Evolutionary conservation across 2,888 invertebrate genomes (phyloP).

Genomic region (Silvanus unidentatus): DNA sequence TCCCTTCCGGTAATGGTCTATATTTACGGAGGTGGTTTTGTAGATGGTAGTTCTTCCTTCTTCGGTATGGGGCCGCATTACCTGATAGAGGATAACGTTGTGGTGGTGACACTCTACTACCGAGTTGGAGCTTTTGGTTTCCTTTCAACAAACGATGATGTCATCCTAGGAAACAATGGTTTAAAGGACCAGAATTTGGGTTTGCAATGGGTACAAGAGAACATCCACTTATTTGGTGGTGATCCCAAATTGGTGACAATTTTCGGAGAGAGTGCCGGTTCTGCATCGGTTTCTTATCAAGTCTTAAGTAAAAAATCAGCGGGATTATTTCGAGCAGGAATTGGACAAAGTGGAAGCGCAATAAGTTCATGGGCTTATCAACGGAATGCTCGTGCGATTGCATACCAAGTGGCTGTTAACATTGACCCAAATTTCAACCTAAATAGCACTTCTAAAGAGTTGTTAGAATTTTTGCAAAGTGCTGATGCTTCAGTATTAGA

Average conservation of each 20-base stretch:
- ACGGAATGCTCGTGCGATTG: constrained; percentile 22
- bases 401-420: constrained; percentile 20
- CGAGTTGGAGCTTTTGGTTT: constrained; percentile 31
- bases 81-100: constrained; percentile 35
- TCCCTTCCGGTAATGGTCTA: constrained; percentile 40
- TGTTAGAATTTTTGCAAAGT: constrained; percentile 17
- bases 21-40: constrained; percentile 43
- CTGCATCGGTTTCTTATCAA: constrained; percentile 22
- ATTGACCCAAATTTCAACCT: constrained; percentile 13
- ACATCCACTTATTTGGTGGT: constrained; percentile 28
- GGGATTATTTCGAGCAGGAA: constrained; percentile 23
- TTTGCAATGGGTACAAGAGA: constrained; percentile 25
- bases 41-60: constrained; percentile 31
- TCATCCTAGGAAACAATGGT: constrained; percentile 27
- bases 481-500: constrained; percentile 14
- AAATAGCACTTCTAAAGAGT: constrained; percentile 10
- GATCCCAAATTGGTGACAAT: constrained; percentile 26
- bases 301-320: constrained; percentile 18
- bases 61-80: constrained; percentile 34
- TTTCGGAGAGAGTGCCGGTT: constrained; percentile 28
- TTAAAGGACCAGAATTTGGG: constrained; percentile 29
- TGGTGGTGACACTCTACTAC: constrained; percentile 28
- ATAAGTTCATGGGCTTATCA: constrained; percentile 25
- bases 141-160: constrained; percentile 24
- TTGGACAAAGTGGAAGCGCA: constrained; percentile 26